These are phyloP conservation scores for Endomychus coccineus DNA, from an alignment of 2,888 invertebrate genomes.

Conservation along the genomic window DNA sequence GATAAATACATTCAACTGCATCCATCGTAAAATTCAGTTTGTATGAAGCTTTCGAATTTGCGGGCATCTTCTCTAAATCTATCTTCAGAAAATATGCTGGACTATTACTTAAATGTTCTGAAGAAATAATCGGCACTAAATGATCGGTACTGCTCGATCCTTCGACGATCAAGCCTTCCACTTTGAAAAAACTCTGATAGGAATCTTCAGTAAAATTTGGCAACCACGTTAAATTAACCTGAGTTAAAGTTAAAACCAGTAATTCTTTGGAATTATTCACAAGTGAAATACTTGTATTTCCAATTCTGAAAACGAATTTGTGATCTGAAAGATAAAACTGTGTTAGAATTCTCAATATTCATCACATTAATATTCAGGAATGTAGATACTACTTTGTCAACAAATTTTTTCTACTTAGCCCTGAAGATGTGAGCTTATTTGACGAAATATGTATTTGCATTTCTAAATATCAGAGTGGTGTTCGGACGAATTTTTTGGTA, in stretches of 20 bases:
- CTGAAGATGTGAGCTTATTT: too few species aligned
- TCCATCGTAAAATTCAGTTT: conserved; percentile 61
- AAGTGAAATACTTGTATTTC: conserved; percentile 62
- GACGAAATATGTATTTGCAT: too few species aligned
- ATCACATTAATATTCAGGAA: too few species aligned
- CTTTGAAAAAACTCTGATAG: conserved; percentile 36
- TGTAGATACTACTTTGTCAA: too few species aligned
- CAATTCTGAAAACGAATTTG: conserved; percentile 66
- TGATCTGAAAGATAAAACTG: conserved; percentile 50
- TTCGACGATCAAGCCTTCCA: conserved; percentile 70
- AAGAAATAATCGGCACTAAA: conserved; percentile 60
- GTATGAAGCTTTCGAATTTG: conserved; percentile 58
- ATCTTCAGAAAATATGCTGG: conserved; percentile 64
- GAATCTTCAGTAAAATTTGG: conserved; percentile 33
- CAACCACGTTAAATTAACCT: conserved; percentile 46
- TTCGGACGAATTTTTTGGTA: too few species aligned
- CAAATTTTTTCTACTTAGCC: too few species aligned
- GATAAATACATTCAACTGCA: conserved; percentile 68
- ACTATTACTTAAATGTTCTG: conserved; percentile 53
- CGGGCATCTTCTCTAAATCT: conserved; percentile 66
- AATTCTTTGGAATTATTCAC: conserved; percentile 64
- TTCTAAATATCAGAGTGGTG: too few species aligned
- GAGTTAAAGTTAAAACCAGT: conserved; percentile 62
- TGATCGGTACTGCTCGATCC: conserved; percentile 67
- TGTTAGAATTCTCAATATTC: too few species aligned